Conservation (phyloP, 2,113 vertebrate species). For the Anguilla japonica region DNA sequence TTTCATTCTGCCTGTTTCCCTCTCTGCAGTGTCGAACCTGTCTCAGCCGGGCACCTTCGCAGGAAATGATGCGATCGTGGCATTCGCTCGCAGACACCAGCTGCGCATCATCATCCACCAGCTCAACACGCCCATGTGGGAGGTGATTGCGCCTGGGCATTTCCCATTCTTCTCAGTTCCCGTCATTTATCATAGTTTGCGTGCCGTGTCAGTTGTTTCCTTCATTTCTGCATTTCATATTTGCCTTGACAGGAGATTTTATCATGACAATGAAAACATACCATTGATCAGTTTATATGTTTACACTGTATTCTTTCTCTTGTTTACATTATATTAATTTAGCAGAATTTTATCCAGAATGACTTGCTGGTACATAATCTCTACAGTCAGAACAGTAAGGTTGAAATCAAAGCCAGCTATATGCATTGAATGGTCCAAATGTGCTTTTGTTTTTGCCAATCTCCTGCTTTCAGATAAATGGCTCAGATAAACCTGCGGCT, state of each 20-base stretch:
- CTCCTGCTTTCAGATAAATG: slow-evolving; percentile 78
- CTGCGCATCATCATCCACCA: slow-evolving; percentile 97
- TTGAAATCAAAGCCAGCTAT: neutral
- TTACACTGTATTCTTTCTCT: too few species aligned
- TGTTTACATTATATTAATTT: too few species aligned
- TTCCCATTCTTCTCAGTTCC: neutral
- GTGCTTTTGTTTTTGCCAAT: neutral
- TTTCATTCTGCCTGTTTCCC: slow-evolving; percentile 10
- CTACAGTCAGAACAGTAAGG: neutral
- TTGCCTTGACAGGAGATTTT: too few species aligned
- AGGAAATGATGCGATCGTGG: slow-evolving; percentile 95
- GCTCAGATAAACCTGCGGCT: slow-evolving; percentile 75
- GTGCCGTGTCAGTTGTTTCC: neutral
- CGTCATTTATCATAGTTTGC: neutral
- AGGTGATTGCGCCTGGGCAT: slow-evolving; percentile 71
- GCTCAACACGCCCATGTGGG: slow-evolving; percentile 88
- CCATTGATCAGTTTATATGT: too few species aligned
- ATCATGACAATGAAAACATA: too few species aligned
- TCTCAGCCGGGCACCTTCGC: slow-evolving; percentile 93
- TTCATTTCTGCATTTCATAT: too few species aligned
- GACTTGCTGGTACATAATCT: neutral
- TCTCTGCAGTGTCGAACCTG: slow-evolving; percentile 81
- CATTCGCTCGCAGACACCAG: slow-evolving; percentile 93
- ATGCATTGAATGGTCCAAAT: neutral
- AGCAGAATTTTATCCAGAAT: too few species aligned